Conservation (phyloP, 2,113 vertebrate species). For the Platichthys flesus region DNA sequence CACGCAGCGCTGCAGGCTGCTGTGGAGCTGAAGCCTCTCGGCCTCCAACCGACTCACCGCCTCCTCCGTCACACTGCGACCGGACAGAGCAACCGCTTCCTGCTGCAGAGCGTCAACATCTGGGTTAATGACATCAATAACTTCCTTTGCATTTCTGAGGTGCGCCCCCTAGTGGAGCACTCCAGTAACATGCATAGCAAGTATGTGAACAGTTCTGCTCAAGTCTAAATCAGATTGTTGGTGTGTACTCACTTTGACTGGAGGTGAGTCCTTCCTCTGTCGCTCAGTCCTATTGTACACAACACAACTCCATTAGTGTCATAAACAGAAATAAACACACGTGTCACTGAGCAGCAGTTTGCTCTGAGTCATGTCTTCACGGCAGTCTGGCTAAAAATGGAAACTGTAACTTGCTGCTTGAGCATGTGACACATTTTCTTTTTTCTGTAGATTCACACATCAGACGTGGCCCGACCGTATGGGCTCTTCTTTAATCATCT, state of each 20-base stretch:
- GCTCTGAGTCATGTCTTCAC: too few species aligned
- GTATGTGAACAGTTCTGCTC: too few species aligned
- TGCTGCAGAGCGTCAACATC: not conserved
- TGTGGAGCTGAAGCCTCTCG: slow-evolving; percentile 80
- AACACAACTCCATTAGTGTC: not conserved
- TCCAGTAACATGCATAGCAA: too few species aligned
- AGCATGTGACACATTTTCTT: too few species aligned
- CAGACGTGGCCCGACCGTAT: too few species aligned
- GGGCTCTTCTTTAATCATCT: too few species aligned
- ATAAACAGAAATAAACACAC: not conserved
- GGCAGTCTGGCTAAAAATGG: too few species aligned
- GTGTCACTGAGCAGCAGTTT: too few species aligned
- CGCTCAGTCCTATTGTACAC: slow-evolving; percentile 73
- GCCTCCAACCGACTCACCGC: slow-evolving; percentile 65
- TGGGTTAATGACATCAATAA: too few species aligned
- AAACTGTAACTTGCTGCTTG: too few species aligned
- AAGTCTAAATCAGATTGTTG: not conserved
- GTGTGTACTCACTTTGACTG: slow-evolving; percentile 67
- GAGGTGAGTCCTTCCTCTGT: slow-evolving; percentile 10
- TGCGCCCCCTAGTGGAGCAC: too few species aligned
- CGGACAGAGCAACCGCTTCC: slow-evolving; percentile 47
- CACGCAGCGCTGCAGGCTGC: slow-evolving; percentile 83
- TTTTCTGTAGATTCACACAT: too few species aligned
- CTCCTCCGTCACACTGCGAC: slow-evolving; percentile 57
- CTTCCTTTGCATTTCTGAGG: slow-evolving; percentile 1